Percentiles rank a stretch among this genome's conserved stretches.
Evolutionary conservation across 2,113 vertebrate species (phyloP).

Genomic region (Australoheros scitulus): DNA sequence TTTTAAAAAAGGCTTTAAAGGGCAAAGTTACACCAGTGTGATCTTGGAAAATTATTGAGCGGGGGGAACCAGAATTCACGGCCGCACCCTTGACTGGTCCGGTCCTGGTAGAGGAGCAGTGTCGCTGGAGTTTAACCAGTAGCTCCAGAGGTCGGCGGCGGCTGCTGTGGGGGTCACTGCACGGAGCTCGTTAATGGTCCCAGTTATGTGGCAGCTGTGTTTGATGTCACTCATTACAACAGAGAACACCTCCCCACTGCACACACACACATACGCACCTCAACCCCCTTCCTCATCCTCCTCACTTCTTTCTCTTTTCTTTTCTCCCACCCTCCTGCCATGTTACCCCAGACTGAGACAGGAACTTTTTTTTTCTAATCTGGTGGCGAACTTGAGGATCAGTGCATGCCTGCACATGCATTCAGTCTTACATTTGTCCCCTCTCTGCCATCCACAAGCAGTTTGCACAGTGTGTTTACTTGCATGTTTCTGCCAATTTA

Average conservation of each 20-base stretch:
- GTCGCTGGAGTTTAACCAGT: slow-evolving; percentile 60
- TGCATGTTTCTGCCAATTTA: slow-evolving; percentile 8
- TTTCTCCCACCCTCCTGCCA: slow-evolving; percentile 23
- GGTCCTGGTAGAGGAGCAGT: slow-evolving; percentile 28
- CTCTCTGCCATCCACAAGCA: slow-evolving; percentile 11
- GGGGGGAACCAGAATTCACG: neutral
- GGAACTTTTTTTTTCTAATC: slow-evolving; percentile 15
- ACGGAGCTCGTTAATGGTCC: slow-evolving; percentile 67
- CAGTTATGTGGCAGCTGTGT: slow-evolving; percentile 73
- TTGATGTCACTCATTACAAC: slow-evolving; percentile 71
- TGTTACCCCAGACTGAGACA: slow-evolving; percentile 13
- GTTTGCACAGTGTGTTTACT: slow-evolving; percentile 31
- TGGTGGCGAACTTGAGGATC: neutral
- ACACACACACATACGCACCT: neutral
- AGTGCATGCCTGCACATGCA: neutral
- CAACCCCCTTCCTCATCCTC: neutral
- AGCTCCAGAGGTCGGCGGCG: slow-evolving; percentile 57
- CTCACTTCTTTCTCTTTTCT: slow-evolving; percentile 22
- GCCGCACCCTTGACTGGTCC: neutral
- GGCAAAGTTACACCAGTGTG: neutral
- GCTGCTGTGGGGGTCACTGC: slow-evolving; percentile 71
- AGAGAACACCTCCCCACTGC: slow-evolving; percentile 17
- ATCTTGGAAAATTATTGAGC: neutral
- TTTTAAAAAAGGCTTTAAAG: neutral
- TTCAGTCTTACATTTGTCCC: slow-evolving; percentile 35